phyloP scores from a whole-genome alignment of 2,113 vertebrate species.

The Paradoxurus hermaphroditus region DNA sequence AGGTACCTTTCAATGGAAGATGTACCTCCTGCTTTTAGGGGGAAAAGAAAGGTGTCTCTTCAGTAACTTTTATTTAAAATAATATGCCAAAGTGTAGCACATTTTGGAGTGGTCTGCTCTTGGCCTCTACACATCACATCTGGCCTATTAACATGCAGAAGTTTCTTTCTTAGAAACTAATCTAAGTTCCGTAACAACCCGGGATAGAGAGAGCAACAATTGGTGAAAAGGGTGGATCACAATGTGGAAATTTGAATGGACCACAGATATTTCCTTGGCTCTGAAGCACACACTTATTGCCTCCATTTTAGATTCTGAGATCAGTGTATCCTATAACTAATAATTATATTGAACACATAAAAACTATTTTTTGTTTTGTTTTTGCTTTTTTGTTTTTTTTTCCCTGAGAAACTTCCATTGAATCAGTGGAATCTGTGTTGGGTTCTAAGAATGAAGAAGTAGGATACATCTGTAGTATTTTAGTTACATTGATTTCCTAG shows the following conservation, averaged over 20 bases:
- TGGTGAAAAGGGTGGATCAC: not conserved
- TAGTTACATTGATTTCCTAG: not conserved
- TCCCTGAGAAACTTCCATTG: not conserved
- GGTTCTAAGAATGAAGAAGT: not conserved
- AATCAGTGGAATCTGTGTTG: not conserved
- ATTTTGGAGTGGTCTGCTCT: not conserved
- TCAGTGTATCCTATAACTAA: not conserved
- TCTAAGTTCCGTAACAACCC: not conserved
- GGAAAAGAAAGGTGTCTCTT: not conserved
- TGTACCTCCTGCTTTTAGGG: not conserved
- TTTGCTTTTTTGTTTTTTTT: not conserved
- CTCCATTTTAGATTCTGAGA: not conserved
- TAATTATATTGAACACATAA: not conserved
- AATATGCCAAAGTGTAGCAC: not conserved
- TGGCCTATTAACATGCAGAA: not conserved
- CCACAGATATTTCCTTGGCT: not conserved
- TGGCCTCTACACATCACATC: not conserved
- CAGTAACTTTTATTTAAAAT: not conserved
- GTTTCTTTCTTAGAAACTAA: not conserved
- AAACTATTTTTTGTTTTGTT: too few relatives aligned
- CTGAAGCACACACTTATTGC: not conserved
- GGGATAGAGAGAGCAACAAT: not conserved
- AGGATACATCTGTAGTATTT: not conserved
- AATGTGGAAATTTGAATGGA: not conserved
- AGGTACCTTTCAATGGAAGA: not conserved